Conservation (phyloP, 2,113 vertebrate genomes). For the Catharus fuscescens region DNA sequence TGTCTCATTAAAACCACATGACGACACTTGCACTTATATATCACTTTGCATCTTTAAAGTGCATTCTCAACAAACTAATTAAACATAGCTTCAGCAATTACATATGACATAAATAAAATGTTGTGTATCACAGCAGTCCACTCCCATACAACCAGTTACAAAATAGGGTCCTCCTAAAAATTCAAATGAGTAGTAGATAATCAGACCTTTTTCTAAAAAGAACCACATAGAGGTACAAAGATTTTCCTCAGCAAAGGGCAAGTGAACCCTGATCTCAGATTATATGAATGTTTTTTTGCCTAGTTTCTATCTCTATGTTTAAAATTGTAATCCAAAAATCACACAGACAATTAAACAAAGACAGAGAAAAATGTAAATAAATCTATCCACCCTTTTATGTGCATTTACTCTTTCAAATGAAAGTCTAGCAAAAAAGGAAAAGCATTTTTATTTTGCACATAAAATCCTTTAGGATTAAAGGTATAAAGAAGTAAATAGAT, state of each 20-base stretch:
- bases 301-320: background rate
- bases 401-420: constrained; percentile 26
- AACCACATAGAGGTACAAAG: background rate
- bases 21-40: constrained; percentile 26
- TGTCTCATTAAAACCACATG: constrained; percentile 29
- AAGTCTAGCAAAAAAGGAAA: constrained; percentile 29
- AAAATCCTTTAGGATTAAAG: background rate
- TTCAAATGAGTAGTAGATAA: background rate
- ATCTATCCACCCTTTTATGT: background rate
- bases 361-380: constrained; percentile 25
- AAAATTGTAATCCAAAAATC: constrained; percentile 12
- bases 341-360: background rate
- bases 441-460: background rate
- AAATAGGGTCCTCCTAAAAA: constrained; percentile 43
- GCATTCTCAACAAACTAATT: constrained; percentile 41
- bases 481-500: background rate
- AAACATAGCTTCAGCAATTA: constrained; percentile 47
- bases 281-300: background rate
- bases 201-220: background rate
- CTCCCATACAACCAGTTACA: constrained; percentile 35
- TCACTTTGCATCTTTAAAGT: constrained; percentile 31
- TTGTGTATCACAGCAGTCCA: background rate
- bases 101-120: constrained; percentile 29
- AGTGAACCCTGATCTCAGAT: background rate
- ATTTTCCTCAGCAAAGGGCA: background rate